Base-by-base conservation (phyloP, 2,113 vertebrate genomes). In the Tinamus guttatus region DNA sequence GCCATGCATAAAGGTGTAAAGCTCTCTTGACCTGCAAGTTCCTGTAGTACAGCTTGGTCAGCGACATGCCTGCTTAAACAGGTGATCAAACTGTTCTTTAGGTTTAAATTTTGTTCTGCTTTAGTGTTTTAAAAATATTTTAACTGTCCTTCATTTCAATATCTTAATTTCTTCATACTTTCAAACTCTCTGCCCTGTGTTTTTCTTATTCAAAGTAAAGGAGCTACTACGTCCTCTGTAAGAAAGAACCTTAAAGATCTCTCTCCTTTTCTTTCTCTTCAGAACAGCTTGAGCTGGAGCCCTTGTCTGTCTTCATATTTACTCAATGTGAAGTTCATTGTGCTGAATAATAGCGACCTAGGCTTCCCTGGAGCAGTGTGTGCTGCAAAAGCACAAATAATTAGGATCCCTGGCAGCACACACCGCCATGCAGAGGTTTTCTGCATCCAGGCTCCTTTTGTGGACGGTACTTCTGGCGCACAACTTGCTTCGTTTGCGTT, bases 1-100 rank as follows among this genome's bases (percentile, higher is more conserved):
- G 74, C 34, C 2, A 0, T 40, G 54, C 7, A 1, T 0, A 0
- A 10, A 3, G 3, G 54, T 28, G 64, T 22, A 56, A 52, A 69
- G 15, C 51, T 27, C 22, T 68, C 20, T 21, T 28, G 11, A 21
- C 13, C 3, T 4, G 25, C 27, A 38, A 43, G 32, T 9, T 16
- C 77, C 14, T n/a, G 41, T 20, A 13, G 27, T 3, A 16, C 10
- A 49, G 9, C 51, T 75, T 25, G 45, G 49, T n/a, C 63, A 60
- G 59, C 5, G 6, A 21, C 19, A 10, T 68, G 41, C 47, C 49
- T 24, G 7, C 79, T 58, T 21, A 69, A 93, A 45, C n/a, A 70
- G 40, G n/a, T 1, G 6, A 2, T 67, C n/a, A 3, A n/a, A n/a
- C n/a, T n/a, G n/a, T n/a, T n/a, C n/a, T n/a, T 80, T 63, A 43